Evolutionary conservation across 2,113 vertebrate species (phyloP).

Genomic region (Charadrius vociferus): DNA sequence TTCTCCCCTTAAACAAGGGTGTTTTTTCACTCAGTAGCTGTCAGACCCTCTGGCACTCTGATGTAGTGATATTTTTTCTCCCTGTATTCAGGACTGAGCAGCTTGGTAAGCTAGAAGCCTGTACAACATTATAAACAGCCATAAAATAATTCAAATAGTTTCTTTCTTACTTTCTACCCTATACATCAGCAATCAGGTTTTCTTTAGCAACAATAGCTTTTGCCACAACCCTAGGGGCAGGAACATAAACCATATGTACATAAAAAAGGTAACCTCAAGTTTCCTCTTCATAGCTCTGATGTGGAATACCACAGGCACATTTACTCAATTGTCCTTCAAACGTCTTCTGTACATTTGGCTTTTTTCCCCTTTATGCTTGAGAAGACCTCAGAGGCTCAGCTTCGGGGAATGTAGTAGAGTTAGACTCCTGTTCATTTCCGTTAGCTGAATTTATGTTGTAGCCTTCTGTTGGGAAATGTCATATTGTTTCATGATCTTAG

Average conservation of each 20-base stretch:
- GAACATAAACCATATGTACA: slow-evolving; percentile 18
- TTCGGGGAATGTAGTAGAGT: neutral
- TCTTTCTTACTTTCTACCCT: neutral
- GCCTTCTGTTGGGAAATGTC: slow-evolving; percentile 41
- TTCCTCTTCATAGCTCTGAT: slow-evolving; percentile 39
- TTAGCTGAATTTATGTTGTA: slow-evolving; percentile 32
- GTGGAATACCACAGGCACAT: slow-evolving; percentile 45
- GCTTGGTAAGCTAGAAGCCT: neutral
- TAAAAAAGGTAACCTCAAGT: slow-evolving; percentile 48
- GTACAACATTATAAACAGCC: neutral
- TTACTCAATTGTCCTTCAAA: slow-evolving; percentile 62
- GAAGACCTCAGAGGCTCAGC: slow-evolving; percentile 45
- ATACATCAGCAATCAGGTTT: neutral
- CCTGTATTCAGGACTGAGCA: neutral
- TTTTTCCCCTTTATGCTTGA: slow-evolving; percentile 52
- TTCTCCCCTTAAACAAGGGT: neutral
- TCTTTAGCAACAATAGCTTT: slow-evolving; percentile 16
- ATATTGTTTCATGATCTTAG: slow-evolving; percentile 8
- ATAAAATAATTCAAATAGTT: neutral
- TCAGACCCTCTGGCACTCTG: neutral
- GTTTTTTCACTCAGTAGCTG: neutral
- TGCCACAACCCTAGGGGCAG: slow-evolving; percentile 8
- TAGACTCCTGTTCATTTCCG: slow-evolving; percentile 20
- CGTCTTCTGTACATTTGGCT: slow-evolving; percentile 9
- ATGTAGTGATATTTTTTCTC: neutral